Evolutionary conservation across 2,888 invertebrate species (phyloP).

Genomic region (Syrista parreyssii): DNA sequence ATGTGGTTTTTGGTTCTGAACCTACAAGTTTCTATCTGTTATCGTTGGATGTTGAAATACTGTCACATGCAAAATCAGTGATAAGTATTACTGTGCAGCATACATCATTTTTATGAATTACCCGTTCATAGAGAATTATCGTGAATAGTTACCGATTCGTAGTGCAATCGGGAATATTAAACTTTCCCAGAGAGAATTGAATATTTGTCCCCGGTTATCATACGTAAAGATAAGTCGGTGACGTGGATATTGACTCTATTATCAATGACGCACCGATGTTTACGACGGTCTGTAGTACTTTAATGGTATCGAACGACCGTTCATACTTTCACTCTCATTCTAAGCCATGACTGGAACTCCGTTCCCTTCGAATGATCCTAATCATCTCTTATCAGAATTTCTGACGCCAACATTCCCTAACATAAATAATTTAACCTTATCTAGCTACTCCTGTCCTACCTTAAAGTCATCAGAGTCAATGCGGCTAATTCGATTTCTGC

Average conservation of each 20-base stretch:
- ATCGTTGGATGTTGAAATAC: not conserved
- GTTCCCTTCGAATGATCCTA: not conserved
- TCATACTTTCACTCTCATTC: not conserved
- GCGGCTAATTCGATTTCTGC: conserved; percentile 80
- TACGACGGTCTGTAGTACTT: not conserved
- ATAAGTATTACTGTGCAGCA: not conserved
- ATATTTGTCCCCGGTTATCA: not conserved
- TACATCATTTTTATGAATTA: not conserved
- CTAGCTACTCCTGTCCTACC: conserved; percentile 65
- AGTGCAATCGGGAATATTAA: not conserved
- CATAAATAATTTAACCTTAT: not conserved
- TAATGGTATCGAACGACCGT: not conserved
- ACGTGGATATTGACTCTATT: not conserved
- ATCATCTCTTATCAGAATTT: not conserved
- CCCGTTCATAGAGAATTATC: not conserved
- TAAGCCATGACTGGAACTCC: not conserved
- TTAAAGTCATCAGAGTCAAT: conserved; percentile 81
- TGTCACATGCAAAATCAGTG: not conserved
- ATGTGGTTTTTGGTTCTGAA: not conserved
- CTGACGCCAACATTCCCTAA: not conserved
- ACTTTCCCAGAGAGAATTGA: not conserved
- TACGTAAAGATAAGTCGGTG: not conserved
- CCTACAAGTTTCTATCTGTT: not conserved
- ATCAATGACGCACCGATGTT: conserved; percentile 8
- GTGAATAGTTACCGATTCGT: not conserved